A percentile compares a stretch with the other conserved stretches of the same genome.
These are phyloP conservation scores for Orchesella cincta DNA, from an alignment of 1,140 invertebrate species.

Conservation along the genomic window DNA sequence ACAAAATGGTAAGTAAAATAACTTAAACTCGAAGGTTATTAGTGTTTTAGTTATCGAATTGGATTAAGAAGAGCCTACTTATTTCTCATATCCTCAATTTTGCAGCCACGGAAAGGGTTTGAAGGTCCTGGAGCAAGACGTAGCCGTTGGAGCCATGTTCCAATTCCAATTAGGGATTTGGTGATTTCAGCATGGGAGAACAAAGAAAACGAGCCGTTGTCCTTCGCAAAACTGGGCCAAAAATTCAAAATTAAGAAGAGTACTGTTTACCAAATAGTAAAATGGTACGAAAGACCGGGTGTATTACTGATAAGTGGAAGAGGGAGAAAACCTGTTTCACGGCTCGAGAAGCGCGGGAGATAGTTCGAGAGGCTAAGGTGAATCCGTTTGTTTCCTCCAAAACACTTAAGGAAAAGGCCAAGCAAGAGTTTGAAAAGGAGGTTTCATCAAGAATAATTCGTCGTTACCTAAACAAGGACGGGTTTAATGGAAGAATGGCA, in stretches of 20 bases:
- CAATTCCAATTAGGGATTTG: conserved; percentile 14
- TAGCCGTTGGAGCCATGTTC: no score
- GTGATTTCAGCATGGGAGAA: not conserved
- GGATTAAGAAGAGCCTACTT: no score
- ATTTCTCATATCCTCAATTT: no score
- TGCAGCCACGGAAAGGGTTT: no score
- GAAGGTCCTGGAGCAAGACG: no score
- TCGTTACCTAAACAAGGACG: not conserved
- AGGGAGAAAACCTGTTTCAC: not conserved
- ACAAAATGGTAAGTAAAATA: no score
- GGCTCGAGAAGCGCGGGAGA: not conserved
- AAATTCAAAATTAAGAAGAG: not conserved
- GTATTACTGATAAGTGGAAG: not conserved
- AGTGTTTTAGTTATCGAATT: no score
- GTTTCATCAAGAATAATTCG: not conserved
- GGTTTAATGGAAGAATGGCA: not conserved
- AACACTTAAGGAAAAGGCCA: not conserved
- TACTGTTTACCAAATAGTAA: not conserved
- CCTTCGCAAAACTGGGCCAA: not conserved
- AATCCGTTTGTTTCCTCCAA: not conserved
- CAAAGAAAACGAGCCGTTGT: not conserved
- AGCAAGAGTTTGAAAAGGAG: not conserved
- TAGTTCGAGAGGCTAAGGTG: not conserved
- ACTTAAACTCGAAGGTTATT: no score
- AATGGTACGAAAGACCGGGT: not conserved